A percentile compares a stretch with the other conserved stretches of the same genome.
Evolutionary conservation across 2,888 invertebrate species (phyloP).

Genomic region (Tillus elongatus): DNA sequence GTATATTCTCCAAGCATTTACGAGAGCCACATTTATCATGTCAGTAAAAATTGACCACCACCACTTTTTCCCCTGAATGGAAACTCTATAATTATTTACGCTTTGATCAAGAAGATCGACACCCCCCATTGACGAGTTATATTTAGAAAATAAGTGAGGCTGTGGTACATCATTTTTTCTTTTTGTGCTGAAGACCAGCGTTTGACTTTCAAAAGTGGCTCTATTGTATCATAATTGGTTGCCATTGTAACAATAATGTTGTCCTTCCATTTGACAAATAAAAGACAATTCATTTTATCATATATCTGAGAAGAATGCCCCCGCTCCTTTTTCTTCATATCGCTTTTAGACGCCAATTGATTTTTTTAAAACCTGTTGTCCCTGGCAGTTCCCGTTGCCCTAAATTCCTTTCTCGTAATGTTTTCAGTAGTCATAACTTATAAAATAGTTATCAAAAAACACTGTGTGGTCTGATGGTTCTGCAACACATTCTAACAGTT

Average conservation of each 20-base stretch:
- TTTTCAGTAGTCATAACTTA: conserved; percentile 9
- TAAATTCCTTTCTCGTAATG: conserved; percentile 5
- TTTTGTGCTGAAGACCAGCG: conserved; percentile 11
- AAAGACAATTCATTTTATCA: conserved; percentile 1
- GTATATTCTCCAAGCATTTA: conserved; percentile 7
- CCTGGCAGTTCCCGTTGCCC: conserved; percentile 15
- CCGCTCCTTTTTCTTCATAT: conserved; percentile 6
- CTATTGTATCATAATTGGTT: conserved; percentile 15
- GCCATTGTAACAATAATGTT: conserved; percentile 18
- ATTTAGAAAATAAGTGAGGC: conserved; percentile 8
- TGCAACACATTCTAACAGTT: conserved; percentile 6
- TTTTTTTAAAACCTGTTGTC: conserved; percentile 16
- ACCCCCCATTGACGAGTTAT: conserved; percentile 12
- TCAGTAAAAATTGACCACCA: conserved; percentile 6
- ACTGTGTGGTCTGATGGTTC: conserved; percentile 3
- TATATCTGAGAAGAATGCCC: conserved; percentile 7
- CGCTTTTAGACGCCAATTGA: conserved; percentile 1
- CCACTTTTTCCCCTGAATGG: conserved; percentile 9
- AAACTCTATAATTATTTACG: conserved; percentile 13
- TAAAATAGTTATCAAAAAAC: conserved; percentile 6
- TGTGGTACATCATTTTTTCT: conserved; percentile 12
- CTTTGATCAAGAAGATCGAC: conserved; percentile 13
- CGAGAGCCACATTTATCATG: background rate
- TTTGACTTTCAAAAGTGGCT: conserved; percentile 11
- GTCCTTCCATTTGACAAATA: conserved; percentile 19